Evolutionary conservation across 2,797 vertebrate species (phyloP).

Genomic region (Urophycis tenuis): DNA sequence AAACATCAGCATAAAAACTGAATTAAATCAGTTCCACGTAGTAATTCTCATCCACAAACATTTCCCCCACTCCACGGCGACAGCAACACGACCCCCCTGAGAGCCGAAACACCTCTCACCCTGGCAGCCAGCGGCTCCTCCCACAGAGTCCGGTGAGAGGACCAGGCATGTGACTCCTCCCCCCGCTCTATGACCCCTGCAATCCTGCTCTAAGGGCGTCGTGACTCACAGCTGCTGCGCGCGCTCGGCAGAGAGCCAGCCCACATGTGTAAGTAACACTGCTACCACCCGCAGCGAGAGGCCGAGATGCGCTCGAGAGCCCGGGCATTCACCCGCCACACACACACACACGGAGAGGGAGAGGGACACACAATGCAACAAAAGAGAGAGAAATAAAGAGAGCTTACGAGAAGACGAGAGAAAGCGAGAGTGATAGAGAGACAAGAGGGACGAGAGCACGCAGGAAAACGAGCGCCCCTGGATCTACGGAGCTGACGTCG

Average conservation of each 20-base stretch:
- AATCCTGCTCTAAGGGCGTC: background rate
- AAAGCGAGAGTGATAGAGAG: background rate
- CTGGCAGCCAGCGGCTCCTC: background rate
- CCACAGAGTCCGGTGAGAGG: conserved; percentile 3
- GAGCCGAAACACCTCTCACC: background rate
- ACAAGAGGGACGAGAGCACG: background rate
- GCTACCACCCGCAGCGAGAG: conserved; percentile 23
- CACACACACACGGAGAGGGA: background rate
- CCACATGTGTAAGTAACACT: background rate
- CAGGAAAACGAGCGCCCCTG: background rate
- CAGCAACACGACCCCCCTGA: background rate
- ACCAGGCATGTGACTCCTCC: conserved; percentile 13
- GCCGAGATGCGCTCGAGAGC: background rate
- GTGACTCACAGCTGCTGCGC: too few relatives aligned
- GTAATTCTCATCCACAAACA: background rate
- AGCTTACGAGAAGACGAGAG: background rate
- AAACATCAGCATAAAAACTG: background rate
- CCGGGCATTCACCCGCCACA: background rate
- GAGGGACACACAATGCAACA: background rate
- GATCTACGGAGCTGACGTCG: background rate
- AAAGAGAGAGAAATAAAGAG: too few relatives aligned
- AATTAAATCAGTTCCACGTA: too few relatives aligned
- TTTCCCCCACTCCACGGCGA: background rate
- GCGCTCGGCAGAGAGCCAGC: too few relatives aligned
- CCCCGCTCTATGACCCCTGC: conserved; percentile 25